Percentiles rank a stretch among this genome's conserved stretches.
Conservation (phyloP, 2,113 vertebrate species). For the Myiozetetes cayanensis region DNA sequence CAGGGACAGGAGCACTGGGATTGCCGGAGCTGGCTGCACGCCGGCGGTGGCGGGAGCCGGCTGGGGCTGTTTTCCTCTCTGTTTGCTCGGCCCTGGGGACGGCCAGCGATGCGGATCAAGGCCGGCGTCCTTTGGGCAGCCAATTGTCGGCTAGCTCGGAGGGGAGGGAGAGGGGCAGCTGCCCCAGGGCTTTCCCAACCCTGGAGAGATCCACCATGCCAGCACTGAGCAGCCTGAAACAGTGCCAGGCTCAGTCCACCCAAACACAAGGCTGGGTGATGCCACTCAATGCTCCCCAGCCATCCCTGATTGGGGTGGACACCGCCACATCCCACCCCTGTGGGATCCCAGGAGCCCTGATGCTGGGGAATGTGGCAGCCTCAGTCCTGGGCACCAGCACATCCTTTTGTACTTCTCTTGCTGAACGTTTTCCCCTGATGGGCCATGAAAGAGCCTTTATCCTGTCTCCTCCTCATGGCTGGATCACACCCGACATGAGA, state of each 20-base stretch:
- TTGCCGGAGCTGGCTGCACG: not conserved
- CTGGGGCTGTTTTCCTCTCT: slow-evolving; percentile 39
- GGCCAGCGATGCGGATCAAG: slow-evolving; percentile 46
- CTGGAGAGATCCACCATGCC: not conserved
- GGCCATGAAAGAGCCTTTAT: slow-evolving; percentile 39
- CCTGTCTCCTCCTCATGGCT: not conserved
- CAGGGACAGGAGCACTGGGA: not conserved
- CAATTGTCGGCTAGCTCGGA: slow-evolving; percentile 8
- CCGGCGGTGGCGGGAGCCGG: not conserved
- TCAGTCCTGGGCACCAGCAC: not conserved
- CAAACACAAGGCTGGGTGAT: not conserved
- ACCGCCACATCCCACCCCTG: rapidly evolving
- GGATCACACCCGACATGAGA: not conserved
- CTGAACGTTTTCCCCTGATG: not conserved
- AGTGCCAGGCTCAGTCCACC: not conserved
- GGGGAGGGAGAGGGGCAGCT: slow-evolving; percentile 54
- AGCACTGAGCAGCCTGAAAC: not conserved
- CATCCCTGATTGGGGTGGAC: not conserved
- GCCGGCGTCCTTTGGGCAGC: not conserved
- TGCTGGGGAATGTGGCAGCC: not conserved
- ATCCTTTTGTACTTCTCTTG: not conserved
- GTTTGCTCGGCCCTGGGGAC: slow-evolving; percentile 41
- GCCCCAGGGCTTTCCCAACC: slow-evolving; percentile 35
- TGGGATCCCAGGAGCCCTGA: rapidly evolving
- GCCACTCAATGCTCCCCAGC: rapidly evolving